These are phyloP conservation scores for Theristicus caerulescens DNA, from an alignment of 2,113 vertebrate species.

Conservation along the genomic window DNA sequence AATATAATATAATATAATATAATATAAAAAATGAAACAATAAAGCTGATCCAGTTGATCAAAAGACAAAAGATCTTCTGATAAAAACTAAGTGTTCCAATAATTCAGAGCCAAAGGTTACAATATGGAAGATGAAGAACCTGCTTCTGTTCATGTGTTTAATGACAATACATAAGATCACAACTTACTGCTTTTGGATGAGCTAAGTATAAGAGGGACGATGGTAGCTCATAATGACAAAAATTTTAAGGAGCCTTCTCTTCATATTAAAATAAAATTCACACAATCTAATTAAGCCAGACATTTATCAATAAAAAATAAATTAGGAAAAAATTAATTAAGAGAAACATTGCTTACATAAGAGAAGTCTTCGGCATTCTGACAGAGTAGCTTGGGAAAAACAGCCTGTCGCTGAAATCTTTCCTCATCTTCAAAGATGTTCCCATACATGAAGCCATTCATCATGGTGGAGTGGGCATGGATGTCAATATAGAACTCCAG, in stretches of 20 bases:
- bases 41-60: neutral
- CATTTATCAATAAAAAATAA: neutral
- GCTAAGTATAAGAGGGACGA: neutral
- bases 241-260: neutral
- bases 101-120: neutral
- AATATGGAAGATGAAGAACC: neutral
- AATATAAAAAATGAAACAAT: neutral
- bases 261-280: neutral
- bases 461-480: slow-evolving; percentile 98
- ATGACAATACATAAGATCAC: neutral
- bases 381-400: slow-evolving; percentile 93
- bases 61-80: neutral
- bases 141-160: neutral
- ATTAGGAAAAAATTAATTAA: neutral
- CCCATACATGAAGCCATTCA: slow-evolving; percentile 99
- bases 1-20: neutral
- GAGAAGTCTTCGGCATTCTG: slow-evolving; percentile 97
- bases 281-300: neutral
- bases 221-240: neutral
- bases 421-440: slow-evolving; percentile 97
- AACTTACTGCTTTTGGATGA: neutral
- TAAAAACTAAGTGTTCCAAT: neutral
- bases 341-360: slow-evolving; percentile 79
- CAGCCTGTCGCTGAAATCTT: slow-evolving; percentile 90
- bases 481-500: slow-evolving; percentile 99